A percentile compares a stretch with the other conserved stretches of the same genome.
Evolutionary conservation across 1,140 invertebrate genomes (phyloP).

Genomic region (Trachelipus rathkii): DNA sequence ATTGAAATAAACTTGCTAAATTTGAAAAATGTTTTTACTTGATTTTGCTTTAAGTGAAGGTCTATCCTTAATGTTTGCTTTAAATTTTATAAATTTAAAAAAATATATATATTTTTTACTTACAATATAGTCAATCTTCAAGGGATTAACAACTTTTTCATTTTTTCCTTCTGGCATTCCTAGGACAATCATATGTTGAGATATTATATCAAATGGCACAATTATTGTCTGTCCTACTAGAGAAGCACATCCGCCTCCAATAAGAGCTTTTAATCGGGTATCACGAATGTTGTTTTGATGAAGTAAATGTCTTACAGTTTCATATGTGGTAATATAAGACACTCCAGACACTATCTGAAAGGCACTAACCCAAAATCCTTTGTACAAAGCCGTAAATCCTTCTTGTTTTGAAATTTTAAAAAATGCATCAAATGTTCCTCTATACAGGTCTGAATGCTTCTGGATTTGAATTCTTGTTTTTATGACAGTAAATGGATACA

Average conservation of each 20-base stretch:
- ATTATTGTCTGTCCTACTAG: conserved; percentile 91
- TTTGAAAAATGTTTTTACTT: too few relatives aligned
- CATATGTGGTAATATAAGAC: conserved; percentile 93
- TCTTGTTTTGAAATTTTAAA: conserved; percentile 82
- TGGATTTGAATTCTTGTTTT: conserved; percentile 83
- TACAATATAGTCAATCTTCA: conserved; percentile 51
- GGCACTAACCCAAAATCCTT: conserved; percentile 92
- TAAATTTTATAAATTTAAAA: too few relatives aligned
- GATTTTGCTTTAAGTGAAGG: too few relatives aligned
- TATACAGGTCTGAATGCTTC: conserved; percentile 75
- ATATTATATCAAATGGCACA: conserved; percentile 92
- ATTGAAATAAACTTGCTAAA: too few relatives aligned
- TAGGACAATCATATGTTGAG: conserved; percentile 94
- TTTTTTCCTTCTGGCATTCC: conserved; percentile 53
- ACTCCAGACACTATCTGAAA: conserved; percentile 78
- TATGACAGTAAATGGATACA: conserved; percentile 94
- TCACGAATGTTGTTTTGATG: conserved; percentile 56
- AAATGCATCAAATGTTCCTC: conserved; percentile 82
- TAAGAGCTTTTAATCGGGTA: conserved; percentile 48
- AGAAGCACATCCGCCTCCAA: conserved; percentile 77
- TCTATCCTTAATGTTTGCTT: too few relatives aligned
- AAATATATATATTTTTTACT: background rate
- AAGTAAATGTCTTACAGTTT: conserved; percentile 79
- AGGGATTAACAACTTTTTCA: conserved; percentile 47
- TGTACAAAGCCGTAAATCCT: conserved; percentile 76